These are phyloP conservation scores for Pithys albifrons DNA, from an alignment of 2,113 vertebrate species.

Conservation along the genomic window DNA sequence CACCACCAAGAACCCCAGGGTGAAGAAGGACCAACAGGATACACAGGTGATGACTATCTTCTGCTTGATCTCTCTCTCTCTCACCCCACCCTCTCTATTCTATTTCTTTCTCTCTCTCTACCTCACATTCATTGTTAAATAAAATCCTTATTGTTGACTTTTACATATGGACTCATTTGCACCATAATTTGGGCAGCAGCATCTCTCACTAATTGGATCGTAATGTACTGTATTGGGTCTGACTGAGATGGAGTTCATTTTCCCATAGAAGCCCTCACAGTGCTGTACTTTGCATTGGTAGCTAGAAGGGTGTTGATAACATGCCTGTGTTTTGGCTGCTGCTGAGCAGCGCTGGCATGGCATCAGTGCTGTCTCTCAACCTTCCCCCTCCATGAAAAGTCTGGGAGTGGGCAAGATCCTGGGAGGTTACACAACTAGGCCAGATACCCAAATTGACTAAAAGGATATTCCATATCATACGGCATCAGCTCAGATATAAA, in stretches of 20 bases:
- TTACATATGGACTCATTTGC: fast-evolving
- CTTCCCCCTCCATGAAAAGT: background rate
- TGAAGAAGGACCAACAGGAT: background rate
- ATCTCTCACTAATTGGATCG: background rate
- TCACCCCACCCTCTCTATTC: background rate
- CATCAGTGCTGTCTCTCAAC: background rate
- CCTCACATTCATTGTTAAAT: background rate
- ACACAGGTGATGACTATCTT: background rate
- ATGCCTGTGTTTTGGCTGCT: background rate
- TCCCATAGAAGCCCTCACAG: background rate
- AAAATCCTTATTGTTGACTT: background rate
- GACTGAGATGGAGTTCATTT: background rate
- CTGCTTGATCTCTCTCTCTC: background rate
- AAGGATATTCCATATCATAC: background rate
- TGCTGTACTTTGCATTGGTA: background rate
- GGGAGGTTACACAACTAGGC: background rate
- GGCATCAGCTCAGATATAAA: background rate
- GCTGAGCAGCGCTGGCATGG: background rate
- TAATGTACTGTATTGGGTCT: background rate
- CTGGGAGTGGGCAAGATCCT: background rate
- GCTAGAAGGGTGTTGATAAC: background rate
- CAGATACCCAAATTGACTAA: background rate
- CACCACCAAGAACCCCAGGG: background rate
- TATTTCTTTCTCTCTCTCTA: background rate
- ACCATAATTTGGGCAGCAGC: background rate